Evolutionary conservation across 2,888 invertebrate genomes (phyloP).

Genomic region (Silvanus unidentatus): DNA sequence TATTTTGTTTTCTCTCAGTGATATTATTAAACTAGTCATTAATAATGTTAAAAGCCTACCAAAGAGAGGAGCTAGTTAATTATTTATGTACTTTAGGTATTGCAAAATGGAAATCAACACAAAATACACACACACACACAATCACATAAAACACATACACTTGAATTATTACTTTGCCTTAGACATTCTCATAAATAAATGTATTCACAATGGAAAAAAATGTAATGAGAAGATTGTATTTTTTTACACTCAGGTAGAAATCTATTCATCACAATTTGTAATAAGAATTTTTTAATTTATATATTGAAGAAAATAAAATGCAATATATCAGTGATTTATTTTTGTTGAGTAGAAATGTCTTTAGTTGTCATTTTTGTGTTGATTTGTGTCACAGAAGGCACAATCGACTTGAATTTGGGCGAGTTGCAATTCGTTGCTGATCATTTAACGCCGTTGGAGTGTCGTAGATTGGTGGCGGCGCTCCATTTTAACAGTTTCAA

Average conservation of each 20-base stretch:
- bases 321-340: too few relatives aligned
- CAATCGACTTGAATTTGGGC: conserved; percentile 40
- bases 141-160: conserved; percentile 6
- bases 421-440: conserved; percentile 53
- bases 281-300: background rate
- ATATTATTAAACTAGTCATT: conserved; percentile 42
- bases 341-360: too few relatives aligned
- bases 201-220: conserved; percentile 31
- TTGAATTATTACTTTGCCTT: background rate
- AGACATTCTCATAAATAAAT: background rate
- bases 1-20: conserved; percentile 33
- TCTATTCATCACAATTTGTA: background rate
- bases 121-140: conserved; percentile 11
- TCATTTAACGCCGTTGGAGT: conserved; percentile 53
- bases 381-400: conserved; percentile 11
- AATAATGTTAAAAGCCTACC: conserved; percentile 37
- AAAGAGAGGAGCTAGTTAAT: conserved; percentile 40
- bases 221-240: too few relatives aligned
- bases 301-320: too few relatives aligned
- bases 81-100: conserved; percentile 21
- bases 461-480: conserved; percentile 53
- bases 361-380: too few relatives aligned
- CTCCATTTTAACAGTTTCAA: conserved; percentile 51
- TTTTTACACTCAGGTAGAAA: conserved; percentile 41
- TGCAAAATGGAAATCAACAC: conserved; percentile 19